phyloP scores from a whole-genome alignment of 1,140 invertebrate species.

The Nautilus pompilius region DNA sequence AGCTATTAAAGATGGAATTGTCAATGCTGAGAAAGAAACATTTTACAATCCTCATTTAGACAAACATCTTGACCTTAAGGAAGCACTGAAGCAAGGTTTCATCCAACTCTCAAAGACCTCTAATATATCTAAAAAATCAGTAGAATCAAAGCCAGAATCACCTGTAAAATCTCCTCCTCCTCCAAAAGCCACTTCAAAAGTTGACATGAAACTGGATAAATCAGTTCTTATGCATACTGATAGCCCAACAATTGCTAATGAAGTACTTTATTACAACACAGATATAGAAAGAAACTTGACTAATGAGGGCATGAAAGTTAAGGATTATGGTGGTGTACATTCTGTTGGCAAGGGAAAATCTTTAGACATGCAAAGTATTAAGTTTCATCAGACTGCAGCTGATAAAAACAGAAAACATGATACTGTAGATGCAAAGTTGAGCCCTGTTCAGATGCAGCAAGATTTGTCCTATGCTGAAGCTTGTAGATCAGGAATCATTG shows the following conservation, averaged over 20 bases:
- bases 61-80: constrained; percentile 58
- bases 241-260: constrained; percentile 26
- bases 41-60: constrained; percentile 73
- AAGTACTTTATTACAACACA: constrained; percentile 42
- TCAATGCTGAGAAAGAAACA: constrained; percentile 79
- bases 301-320: too few relatives aligned
- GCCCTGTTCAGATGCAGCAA: too few relatives aligned
- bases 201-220: constrained; percentile 46
- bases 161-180: constrained; percentile 6
- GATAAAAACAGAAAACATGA: too few relatives aligned
- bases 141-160: constrained; percentile 9
- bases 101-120: constrained; percentile 42
- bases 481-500: constrained; percentile 70
- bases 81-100: constrained; percentile 40
- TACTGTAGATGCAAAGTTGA: too few relatives aligned
- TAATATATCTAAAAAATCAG: constrained; percentile 26
- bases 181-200: constrained; percentile 23
- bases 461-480: constrained; percentile 44
- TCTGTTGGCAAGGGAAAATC: too few relatives aligned
- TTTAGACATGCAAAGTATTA: too few relatives aligned
- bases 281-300: constrained; percentile 26
- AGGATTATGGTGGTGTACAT: too few relatives aligned
- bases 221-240: constrained; percentile 24
- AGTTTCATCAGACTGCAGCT: too few relatives aligned
- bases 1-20: constrained; percentile 65